Percentiles rank a stretch among this genome's conserved stretches.
Conservation (phyloP, 1,140 invertebrate genomes). For the Drosophila pseudoananassae region DNA sequence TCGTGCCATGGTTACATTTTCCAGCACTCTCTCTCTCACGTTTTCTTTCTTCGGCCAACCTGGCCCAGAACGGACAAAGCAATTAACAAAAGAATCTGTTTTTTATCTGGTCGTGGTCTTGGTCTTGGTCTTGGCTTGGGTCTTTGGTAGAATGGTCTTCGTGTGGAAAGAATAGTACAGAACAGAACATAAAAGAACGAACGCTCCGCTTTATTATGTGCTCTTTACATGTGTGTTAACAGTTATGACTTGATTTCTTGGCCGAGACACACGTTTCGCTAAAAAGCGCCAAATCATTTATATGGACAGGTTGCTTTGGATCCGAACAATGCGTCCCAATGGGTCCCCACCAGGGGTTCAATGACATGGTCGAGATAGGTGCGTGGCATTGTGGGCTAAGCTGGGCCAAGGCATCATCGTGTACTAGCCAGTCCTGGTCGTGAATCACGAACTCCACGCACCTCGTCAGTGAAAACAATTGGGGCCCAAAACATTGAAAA, state of each 20-base stretch:
- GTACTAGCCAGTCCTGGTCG: constrained; percentile 26
- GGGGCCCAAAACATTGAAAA: neutral
- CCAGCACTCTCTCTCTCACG: constrained; percentile 29
- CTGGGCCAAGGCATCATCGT: constrained; percentile 26
- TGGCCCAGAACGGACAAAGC: constrained; percentile 26
- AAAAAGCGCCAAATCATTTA: constrained; percentile 69
- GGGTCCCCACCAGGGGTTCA: constrained; percentile 29
- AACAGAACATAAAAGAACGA: constrained; percentile 20
- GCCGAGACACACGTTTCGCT: constrained; percentile 47
- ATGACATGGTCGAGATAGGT: constrained; percentile 33
- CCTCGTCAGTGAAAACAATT: constrained; percentile 3
- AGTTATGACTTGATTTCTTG: constrained; percentile 77
- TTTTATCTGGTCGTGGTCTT: constrained; percentile 23
- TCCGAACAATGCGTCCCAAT: constrained; percentile 36
- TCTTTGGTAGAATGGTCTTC: neutral
- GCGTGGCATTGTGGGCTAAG: constrained; percentile 15
- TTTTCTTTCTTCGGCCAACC: constrained; percentile 28
- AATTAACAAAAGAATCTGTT: constrained; percentile 50
- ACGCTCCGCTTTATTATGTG: constrained; percentile 35
- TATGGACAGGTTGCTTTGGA: constrained; percentile 52
- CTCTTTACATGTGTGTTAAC: constrained; percentile 53
- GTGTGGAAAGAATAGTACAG: neutral
- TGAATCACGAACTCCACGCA: constrained; percentile 43
- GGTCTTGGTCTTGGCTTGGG: constrained; percentile 2
- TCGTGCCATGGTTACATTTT: constrained; percentile 52